These are phyloP conservation scores for Nipponia nippon DNA, from an alignment of 2,113 vertebrate species.

Conservation along the genomic window DNA sequence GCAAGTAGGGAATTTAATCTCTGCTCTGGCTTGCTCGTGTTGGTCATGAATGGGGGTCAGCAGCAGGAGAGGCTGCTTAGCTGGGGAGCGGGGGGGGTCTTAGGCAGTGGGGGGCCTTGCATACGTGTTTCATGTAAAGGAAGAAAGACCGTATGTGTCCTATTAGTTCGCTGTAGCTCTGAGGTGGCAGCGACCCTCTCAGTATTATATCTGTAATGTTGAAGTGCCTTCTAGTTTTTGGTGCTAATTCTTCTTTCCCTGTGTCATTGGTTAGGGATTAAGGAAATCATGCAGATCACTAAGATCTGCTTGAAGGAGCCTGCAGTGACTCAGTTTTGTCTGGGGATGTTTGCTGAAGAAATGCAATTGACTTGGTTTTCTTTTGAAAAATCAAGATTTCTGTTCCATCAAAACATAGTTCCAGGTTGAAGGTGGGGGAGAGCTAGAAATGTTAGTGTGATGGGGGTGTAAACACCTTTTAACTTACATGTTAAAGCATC, in stretches of 20 bases:
- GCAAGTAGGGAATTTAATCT: not conserved
- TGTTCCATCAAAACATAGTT: slow-evolving; percentile 2
- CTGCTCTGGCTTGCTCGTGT: not conserved
- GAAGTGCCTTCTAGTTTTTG: not conserved
- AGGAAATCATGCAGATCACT: not conserved
- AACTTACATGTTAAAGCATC: not conserved
- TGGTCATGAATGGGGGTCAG: not conserved
- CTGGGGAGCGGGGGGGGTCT: not conserved
- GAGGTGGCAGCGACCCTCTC: not conserved
- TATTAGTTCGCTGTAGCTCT: not conserved
- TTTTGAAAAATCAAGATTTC: not conserved
- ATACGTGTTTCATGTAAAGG: fast-evolving
- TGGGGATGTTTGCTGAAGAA: not conserved
- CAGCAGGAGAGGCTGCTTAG: not conserved
- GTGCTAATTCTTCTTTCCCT: not conserved
- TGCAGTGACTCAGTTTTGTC: not conserved
- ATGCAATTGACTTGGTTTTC: not conserved
- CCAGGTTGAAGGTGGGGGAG: not conserved
- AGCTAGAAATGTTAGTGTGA: not conserved
- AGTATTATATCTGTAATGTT: not conserved
- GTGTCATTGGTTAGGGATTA: not conserved
- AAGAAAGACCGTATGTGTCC: not conserved
- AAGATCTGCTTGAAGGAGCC: not conserved
- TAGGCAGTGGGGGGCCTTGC: not conserved
- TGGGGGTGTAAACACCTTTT: not conserved